Conservation (phyloP, 2,797 vertebrate genomes). For the Labeo calbasu region DNA sequence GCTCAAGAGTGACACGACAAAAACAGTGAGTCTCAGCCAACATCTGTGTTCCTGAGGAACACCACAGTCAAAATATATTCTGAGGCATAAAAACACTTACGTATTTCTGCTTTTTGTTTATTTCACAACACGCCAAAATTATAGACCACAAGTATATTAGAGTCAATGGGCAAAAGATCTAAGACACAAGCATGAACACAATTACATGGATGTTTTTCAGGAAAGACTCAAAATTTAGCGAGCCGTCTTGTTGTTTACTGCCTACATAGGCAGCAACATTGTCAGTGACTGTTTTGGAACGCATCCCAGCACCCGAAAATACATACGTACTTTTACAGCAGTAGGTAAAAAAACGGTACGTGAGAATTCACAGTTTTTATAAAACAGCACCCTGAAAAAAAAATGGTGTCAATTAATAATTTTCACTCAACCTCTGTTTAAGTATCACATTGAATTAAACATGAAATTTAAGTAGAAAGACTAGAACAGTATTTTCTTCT, state of each 20-base stretch:
- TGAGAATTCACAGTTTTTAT: background rate
- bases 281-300: background rate
- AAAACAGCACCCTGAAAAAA: background rate
- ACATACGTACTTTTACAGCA: background rate
- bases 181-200: background rate
- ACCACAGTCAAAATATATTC: background rate
- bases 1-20: conserved; percentile 4
- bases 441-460: too few species aligned
- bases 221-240: background rate
- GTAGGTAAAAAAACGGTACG: background rate
- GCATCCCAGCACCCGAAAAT: too few species aligned
- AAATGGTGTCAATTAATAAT: background rate
- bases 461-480: too few species aligned
- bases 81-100: background rate
- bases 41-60: conserved; percentile 6
- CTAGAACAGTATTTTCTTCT: too few species aligned
- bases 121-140: background rate
- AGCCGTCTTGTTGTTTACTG: background rate
- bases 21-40: background rate
- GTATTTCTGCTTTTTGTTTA: background rate
- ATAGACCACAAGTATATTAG: background rate
- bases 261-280: background rate
- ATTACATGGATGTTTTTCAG: background rate
- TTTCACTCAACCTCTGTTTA: background rate
- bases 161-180: background rate